Evolutionary conservation across 1,140 invertebrate species (phyloP).

Genomic region (Drosophila parabipectinata): DNA sequence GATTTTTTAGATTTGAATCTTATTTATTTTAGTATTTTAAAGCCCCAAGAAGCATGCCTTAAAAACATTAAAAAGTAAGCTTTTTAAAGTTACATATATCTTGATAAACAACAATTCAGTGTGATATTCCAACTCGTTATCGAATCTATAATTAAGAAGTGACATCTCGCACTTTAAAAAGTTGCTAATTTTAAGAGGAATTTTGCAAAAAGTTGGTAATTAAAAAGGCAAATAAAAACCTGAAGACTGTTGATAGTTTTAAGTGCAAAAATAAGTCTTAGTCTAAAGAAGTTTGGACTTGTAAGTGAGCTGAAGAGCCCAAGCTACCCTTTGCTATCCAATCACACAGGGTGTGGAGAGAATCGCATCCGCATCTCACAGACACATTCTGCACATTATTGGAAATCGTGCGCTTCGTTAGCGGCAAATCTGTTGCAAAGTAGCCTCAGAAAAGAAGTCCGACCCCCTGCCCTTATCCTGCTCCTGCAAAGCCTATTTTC

Average conservation of each 20-base stretch:
- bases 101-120: background rate
- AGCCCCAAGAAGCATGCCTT: too few relatives aligned
- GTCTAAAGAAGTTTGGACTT: background rate
- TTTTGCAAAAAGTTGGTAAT: background rate
- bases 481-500: conserved; percentile 27
- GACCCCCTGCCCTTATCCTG: background rate
- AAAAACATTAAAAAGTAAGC: too few relatives aligned
- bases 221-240: too few relatives aligned
- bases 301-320: background rate
- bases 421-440: conserved; percentile 78
- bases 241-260: background rate
- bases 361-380: conserved; percentile 38
- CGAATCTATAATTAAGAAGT: background rate
- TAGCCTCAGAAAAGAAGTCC: conserved; percentile 47
- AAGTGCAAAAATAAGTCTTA: background rate
- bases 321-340: background rate
- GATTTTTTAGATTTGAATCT: too few relatives aligned
- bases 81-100: too few relatives aligned
- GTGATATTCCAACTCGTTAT: background rate
- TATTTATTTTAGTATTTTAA: too few relatives aligned
- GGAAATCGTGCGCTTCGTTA: conserved; percentile 80
- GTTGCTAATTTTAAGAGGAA: background rate
- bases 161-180: background rate
- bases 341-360: background rate
- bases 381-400: conserved; percentile 58